Conservation (phyloP, 2,113 vertebrate species). For the Arothron firmamentum region DNA sequence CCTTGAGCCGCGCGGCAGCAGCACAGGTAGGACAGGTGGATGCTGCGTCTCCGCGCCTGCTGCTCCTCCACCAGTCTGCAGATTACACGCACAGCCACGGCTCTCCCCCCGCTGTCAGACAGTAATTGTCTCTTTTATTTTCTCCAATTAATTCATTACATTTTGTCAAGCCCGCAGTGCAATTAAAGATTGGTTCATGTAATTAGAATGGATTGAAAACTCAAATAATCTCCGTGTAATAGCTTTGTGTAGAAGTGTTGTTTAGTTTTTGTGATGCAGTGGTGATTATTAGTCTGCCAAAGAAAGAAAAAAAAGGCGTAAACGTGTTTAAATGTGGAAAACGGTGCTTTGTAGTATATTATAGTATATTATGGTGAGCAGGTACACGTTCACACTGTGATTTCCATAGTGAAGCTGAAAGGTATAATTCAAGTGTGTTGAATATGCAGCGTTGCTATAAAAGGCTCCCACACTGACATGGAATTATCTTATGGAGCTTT, state of each 20-base stretch:
- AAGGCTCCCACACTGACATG: slow-evolving; percentile 33
- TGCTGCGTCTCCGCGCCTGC: slow-evolving; percentile 20
- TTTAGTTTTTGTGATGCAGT: slow-evolving; percentile 9
- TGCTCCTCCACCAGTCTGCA: slow-evolving; percentile 1
- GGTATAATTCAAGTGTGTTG: slow-evolving; percentile 57
- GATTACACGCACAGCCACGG: not conserved
- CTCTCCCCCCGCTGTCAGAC: slow-evolving; percentile 3
- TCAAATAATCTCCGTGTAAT: slow-evolving; percentile 39
- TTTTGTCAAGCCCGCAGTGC: slow-evolving; percentile 18
- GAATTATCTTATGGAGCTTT: slow-evolving; percentile 22
- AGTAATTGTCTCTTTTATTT: slow-evolving; percentile 18
- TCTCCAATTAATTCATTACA: slow-evolving; percentile 23
- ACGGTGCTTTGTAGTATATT: slow-evolving; percentile 8
- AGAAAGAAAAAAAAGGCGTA: slow-evolving; percentile 1
- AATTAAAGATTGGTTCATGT: slow-evolving; percentile 34
- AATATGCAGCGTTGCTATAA: slow-evolving; percentile 65
- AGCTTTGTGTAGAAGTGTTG: slow-evolving; percentile 19
- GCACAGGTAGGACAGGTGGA: slow-evolving; percentile 8
- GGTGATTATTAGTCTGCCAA: slow-evolving; percentile 40
- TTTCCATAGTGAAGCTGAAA: slow-evolving; percentile 51
- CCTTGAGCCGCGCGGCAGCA: slow-evolving; percentile 25
- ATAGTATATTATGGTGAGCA: not conserved
- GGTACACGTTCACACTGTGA: slow-evolving; percentile 14
- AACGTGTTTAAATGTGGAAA: not conserved
- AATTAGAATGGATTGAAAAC: slow-evolving; percentile 54